Evolutionary conservation across 2,888 invertebrate genomes (phyloP).

Genomic region (Limenitis camilla): DNA sequence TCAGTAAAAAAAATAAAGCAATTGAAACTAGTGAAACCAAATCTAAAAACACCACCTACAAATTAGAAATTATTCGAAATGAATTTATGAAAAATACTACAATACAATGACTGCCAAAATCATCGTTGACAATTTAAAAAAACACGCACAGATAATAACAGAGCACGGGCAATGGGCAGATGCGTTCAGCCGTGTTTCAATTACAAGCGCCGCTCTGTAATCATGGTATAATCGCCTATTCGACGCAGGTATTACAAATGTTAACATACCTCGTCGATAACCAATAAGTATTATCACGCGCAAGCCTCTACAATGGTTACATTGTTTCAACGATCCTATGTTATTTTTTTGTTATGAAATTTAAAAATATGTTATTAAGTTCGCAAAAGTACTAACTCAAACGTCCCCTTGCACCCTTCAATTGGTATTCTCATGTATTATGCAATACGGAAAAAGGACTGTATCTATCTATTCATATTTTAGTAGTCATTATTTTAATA

Average conservation of each 20-base stretch:
- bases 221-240: conserved; percentile 63
- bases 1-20: too few species aligned
- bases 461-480: too few species aligned
- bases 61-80: neutral
- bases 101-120: conserved; percentile 23
- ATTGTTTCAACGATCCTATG: conserved; percentile 18
- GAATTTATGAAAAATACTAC: conserved; percentile 6
- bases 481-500: too few species aligned
- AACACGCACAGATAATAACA: conserved; percentile 44
- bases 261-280: conserved; percentile 34
- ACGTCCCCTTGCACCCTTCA: too few species aligned
- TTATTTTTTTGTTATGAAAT: conserved; percentile 11
- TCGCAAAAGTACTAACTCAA: too few species aligned
- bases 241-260: conserved; percentile 35
- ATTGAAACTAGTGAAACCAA: too few species aligned
- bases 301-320: conserved; percentile 19
- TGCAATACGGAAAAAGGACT: too few species aligned
- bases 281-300: conserved; percentile 29
- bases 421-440: too few species aligned
- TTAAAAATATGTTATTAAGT: conserved; percentile 6
- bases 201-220: conserved; percentile 58
- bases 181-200: conserved; percentile 45
- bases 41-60: neutral
- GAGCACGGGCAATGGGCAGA: conserved; percentile 36
- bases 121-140: conserved; percentile 33